A percentile compares a stretch with the other conserved stretches of the same genome.
Conservation (phyloP, 2,113 vertebrate genomes). For the Scomber colias region DNA sequence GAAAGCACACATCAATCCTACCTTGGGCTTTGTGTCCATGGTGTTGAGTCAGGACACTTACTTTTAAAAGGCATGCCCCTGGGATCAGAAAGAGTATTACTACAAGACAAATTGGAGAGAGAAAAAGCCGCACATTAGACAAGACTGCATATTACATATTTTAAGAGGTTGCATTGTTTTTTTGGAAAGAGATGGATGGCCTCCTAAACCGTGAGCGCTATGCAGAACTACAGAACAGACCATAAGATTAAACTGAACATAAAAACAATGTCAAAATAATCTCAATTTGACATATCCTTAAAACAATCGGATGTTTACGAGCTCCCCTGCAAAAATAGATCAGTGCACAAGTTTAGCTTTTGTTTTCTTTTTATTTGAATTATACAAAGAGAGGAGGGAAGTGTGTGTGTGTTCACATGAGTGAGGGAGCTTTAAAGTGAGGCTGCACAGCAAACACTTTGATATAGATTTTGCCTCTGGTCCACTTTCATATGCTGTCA, state of each 20-base stretch:
- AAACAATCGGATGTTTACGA: neutral
- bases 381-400: neutral
- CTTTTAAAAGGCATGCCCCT: slow-evolving; percentile 12
- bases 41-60: slow-evolving; percentile 35
- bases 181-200: slow-evolving; percentile 1
- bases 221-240: neutral
- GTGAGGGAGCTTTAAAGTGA: slow-evolving; percentile 4
- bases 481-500: slow-evolving; percentile 41
- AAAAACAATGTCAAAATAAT: slow-evolving; percentile 7
- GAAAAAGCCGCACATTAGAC: slow-evolving; percentile 18
- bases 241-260: neutral
- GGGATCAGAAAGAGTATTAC: slow-evolving; percentile 8
- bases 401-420: neutral
- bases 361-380: slow-evolving; percentile 7
- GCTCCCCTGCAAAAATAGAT: neutral
- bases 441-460: slow-evolving; percentile 32
- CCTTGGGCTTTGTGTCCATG: slow-evolving; percentile 14
- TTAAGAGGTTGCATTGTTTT: neutral
- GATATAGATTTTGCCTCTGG: slow-evolving; percentile 49
- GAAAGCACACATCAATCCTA: slow-evolving; percentile 41
- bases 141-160: slow-evolving; percentile 16
- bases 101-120: slow-evolving; percentile 1
- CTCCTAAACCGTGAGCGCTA: neutral
- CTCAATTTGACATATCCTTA: neutral
- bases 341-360: neutral